These are phyloP conservation scores for Plagiodera versicolora DNA, from an alignment of 2,888 invertebrate genomes.

Conservation along the genomic window DNA sequence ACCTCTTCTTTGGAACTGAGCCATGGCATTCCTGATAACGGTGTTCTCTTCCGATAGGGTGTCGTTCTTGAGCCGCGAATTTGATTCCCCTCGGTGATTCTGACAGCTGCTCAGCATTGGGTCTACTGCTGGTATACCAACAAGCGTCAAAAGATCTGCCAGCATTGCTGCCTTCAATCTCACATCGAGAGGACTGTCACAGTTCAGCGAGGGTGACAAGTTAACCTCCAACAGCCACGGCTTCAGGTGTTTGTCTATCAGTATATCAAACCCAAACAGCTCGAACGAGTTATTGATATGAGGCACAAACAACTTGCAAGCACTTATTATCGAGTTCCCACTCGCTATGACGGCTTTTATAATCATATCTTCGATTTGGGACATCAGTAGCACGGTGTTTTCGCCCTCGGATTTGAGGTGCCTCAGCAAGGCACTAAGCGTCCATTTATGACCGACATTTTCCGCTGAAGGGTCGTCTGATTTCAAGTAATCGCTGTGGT, in stretches of 20 bases:
- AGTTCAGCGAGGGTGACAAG: conserved; percentile 86
- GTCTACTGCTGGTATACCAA: conserved; percentile 82
- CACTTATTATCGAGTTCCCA: conserved; percentile 85
- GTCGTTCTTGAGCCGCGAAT: neutral
- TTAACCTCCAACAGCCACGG: conserved; percentile 97
- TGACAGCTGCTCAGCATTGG: conserved; percentile 57
- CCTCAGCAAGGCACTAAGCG: conserved; percentile 86
- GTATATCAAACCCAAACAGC: conserved; percentile 92
- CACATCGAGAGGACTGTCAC: conserved; percentile 91
- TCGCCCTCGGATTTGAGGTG: conserved; percentile 82
- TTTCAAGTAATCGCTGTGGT: conserved; percentile 86
- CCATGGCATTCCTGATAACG: conserved; percentile 71
- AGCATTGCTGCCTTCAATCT: conserved; percentile 90
- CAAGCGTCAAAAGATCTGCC: conserved; percentile 87
- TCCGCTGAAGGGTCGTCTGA: conserved; percentile 91
- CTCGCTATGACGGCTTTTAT: conserved; percentile 90
- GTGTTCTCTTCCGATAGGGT: conserved; percentile 78
- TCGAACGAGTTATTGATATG: conserved; percentile 86
- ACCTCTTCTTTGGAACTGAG: conserved; percentile 80
- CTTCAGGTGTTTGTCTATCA: conserved; percentile 87
- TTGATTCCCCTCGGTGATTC: conserved; percentile 5
- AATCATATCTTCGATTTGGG: conserved; percentile 89
- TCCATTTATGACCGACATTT: conserved; percentile 97
- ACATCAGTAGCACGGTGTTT: conserved; percentile 87
- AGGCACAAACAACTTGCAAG: conserved; percentile 89